Conservation (phyloP, 2,113 vertebrate genomes). For the Alouatta palliata region DNA sequence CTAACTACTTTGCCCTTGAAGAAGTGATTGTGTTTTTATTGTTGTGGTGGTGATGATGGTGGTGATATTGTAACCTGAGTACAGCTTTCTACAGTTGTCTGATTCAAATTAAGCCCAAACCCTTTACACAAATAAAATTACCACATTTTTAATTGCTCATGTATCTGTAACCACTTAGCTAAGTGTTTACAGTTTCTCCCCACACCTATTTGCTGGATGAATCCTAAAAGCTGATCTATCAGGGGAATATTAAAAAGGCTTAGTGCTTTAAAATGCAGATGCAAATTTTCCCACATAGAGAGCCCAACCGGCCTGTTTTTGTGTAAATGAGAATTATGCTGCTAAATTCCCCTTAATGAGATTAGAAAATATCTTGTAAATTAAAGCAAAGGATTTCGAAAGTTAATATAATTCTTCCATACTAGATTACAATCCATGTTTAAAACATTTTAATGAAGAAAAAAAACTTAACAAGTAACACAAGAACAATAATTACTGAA, state of each 20-base stretch:
- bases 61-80: not conserved
- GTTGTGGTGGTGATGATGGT: not conserved
- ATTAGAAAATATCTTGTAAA: constrained; percentile 76
- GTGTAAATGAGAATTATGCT: constrained; percentile 71
- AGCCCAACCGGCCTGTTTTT: constrained; percentile 50
- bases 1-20: not conserved
- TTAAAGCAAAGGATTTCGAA: constrained; percentile 74
- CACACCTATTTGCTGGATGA: constrained; percentile 63
- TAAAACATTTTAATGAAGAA: constrained; percentile 73
- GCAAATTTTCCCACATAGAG: constrained; percentile 47
- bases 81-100: not conserved
- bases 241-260: constrained; percentile 69
- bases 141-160: constrained; percentile 64
- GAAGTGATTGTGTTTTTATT: not conserved
- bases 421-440: constrained; percentile 62
- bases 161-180: constrained; percentile 59
- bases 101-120: constrained; percentile 51
- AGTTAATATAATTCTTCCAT: constrained; percentile 64
- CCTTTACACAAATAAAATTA: constrained; percentile 51
- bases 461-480: constrained; percentile 63
- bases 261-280: constrained; percentile 66
- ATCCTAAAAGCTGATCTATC: constrained; percentile 72
- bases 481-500: constrained; percentile 73
- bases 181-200: constrained; percentile 69
- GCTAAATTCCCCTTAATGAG: constrained; percentile 74